phyloP scores from a whole-genome alignment of 2,113 vertebrate species.

The Hemiprocne comata region DNA sequence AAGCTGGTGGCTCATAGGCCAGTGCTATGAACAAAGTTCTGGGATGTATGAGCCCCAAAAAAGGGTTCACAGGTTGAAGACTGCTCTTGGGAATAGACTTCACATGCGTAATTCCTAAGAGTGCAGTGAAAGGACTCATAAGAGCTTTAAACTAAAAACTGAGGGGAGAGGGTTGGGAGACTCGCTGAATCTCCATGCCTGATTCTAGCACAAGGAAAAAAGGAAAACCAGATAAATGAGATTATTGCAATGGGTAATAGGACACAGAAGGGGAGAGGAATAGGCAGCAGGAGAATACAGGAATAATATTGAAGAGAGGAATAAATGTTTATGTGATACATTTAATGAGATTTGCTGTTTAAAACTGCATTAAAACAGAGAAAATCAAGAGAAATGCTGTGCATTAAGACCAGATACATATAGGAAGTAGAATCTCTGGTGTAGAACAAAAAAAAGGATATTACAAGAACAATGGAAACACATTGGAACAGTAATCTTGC shows the following conservation, averaged over 20 bases:
- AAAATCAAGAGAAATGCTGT: conserved; percentile 58
- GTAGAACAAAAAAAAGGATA: conserved; percentile 50
- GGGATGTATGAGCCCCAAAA: not conserved
- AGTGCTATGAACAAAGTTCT: not conserved
- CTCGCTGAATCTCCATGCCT: not conserved
- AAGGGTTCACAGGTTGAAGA: not conserved
- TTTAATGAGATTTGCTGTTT: conserved; percentile 62
- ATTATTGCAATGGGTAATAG: conserved; percentile 50
- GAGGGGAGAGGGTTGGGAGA: not conserved
- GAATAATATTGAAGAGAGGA: conserved; percentile 37
- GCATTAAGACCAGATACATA: conserved; percentile 34
- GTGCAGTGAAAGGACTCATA: not conserved
- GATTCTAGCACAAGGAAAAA: not conserved
- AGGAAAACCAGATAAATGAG: conserved; percentile 31
- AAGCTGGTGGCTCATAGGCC: not conserved
- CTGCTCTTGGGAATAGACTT: not conserved
- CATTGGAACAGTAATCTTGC: not conserved
- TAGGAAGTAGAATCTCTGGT: conserved; percentile 23
- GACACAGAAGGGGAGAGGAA: conserved; percentile 39
- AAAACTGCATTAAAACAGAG: conserved; percentile 62
- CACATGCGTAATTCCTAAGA: not conserved
- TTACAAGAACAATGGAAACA: conserved; percentile 35
- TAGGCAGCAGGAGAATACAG: conserved; percentile 51
- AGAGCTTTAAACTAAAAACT: not conserved
- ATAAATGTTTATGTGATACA: conserved; percentile 46